Evolutionary conservation across 2,888 invertebrate species (phyloP).

Genomic region (Drosophila affinis): DNA sequence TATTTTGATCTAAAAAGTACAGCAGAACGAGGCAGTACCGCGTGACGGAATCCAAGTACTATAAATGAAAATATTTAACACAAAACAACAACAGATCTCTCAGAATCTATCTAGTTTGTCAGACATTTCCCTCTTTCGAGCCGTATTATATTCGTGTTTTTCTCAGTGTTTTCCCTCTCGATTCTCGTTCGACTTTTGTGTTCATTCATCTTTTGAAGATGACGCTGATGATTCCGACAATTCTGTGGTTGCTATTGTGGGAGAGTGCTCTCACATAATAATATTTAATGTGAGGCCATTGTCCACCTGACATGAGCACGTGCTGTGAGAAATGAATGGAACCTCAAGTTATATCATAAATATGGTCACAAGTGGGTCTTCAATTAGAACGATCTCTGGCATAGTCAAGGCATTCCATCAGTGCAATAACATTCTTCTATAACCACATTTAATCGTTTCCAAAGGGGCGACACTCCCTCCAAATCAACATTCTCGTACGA

Average conservation of each 20-base stretch:
- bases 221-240: slow-evolving; percentile 4
- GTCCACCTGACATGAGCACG: slow-evolving; percentile 30
- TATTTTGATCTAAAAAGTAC: background rate
- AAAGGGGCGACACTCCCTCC: slow-evolving; percentile 19
- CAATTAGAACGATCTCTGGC: background rate
- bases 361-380: background rate
- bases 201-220: background rate
- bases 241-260: slow-evolving; percentile 9
- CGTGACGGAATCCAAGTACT: background rate
- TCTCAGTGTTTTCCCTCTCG: background rate
- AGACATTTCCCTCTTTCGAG: too few species aligned
- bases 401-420: background rate
- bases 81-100: background rate
- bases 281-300: slow-evolving; percentile 21
- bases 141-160: background rate
- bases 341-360: background rate
- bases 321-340: slow-evolving; percentile 14
- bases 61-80: background rate
- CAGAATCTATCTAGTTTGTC: background rate
- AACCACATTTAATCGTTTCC: background rate
- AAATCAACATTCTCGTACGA: background rate
- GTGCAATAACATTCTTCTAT: background rate
- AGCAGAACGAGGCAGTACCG: background rate
- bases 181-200: background rate
- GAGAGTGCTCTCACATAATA: slow-evolving; percentile 24